phyloP scores from a whole-genome alignment of 1,140 invertebrate genomes.

The Ericerus pela region DNA sequence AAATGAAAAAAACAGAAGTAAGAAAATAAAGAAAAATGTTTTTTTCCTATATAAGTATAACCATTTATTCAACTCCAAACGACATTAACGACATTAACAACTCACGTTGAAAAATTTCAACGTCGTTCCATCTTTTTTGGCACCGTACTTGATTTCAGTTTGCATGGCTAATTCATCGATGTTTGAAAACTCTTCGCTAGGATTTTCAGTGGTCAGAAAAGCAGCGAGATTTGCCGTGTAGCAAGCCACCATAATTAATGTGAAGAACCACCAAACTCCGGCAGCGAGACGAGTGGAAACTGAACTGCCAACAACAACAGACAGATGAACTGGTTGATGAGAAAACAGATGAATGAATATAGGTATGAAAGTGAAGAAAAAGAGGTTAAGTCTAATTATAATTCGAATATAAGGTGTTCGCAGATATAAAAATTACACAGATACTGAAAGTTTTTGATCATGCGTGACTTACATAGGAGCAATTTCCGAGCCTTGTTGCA shows the following conservation, averaged over 20 bases:
- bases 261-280: constrained; percentile 96
- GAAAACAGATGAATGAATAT: not conserved
- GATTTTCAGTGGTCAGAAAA: constrained; percentile 88
- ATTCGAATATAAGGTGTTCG: not conserved
- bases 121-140: constrained; percentile 82
- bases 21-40: not conserved
- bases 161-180: constrained; percentile 92
- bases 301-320: constrained; percentile 39
- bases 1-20: not conserved
- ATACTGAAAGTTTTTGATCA: not conserved
- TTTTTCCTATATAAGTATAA: not conserved
- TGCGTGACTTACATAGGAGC: constrained; percentile 33
- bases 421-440: not conserved
- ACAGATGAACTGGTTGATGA: not conserved
- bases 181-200: constrained; percentile 90
- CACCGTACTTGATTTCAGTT: constrained; percentile 92
- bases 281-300: constrained; percentile 79
- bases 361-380: not conserved
- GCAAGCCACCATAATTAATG: constrained; percentile 95
- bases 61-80: too few species aligned
- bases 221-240: constrained; percentile 96
- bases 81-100: constrained; percentile 9
- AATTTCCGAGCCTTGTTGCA: constrained; percentile 39
- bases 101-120: constrained; percentile 77
- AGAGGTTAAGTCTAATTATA: not conserved